Percentiles rank a stretch among this genome's conserved stretches.
Evolutionary conservation across 2,113 vertebrate genomes (phyloP).

Genomic region (Cairina moschata): DNA sequence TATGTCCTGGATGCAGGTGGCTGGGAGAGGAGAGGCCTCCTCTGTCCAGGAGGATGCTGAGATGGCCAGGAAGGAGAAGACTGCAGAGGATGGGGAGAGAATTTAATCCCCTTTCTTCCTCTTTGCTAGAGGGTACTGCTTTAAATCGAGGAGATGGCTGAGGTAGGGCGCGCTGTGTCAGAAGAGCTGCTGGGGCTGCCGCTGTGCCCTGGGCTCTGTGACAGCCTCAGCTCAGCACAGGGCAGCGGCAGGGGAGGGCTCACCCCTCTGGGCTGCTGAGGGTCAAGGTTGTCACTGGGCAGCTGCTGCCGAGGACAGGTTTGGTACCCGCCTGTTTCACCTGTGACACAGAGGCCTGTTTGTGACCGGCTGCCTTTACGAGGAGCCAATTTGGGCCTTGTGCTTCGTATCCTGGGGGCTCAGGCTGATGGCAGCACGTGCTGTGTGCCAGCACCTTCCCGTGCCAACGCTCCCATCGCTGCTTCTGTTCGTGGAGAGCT

Average conservation of each 20-base stretch:
- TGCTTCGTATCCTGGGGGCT: background rate
- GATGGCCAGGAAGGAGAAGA: background rate
- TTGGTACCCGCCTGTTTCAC: fast-evolving
- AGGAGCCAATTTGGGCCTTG: background rate
- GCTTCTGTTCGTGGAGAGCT: background rate
- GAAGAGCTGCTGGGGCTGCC: background rate
- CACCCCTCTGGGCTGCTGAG: fast-evolving
- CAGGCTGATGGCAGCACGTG: fast-evolving
- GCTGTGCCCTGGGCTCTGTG: background rate
- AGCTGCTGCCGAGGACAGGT: background rate
- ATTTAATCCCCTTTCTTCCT: background rate
- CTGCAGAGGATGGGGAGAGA: fast-evolving
- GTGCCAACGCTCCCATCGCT: background rate
- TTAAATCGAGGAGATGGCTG: background rate
- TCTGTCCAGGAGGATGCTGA: background rate
- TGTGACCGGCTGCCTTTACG: background rate
- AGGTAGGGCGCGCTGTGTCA: background rate
- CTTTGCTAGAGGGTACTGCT: background rate
- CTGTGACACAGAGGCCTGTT: fast-evolving
- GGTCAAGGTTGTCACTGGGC: background rate
- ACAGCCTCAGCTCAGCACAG: background rate
- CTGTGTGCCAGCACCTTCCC: background rate
- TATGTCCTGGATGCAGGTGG: background rate
- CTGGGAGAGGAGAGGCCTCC: background rate
- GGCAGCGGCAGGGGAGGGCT: background rate